A percentile compares a stretch with the other conserved stretches of the same genome.
phyloP scores from a whole-genome alignment of 2,888 invertebrate genomes.

The Asteroscopus sphinx region DNA sequence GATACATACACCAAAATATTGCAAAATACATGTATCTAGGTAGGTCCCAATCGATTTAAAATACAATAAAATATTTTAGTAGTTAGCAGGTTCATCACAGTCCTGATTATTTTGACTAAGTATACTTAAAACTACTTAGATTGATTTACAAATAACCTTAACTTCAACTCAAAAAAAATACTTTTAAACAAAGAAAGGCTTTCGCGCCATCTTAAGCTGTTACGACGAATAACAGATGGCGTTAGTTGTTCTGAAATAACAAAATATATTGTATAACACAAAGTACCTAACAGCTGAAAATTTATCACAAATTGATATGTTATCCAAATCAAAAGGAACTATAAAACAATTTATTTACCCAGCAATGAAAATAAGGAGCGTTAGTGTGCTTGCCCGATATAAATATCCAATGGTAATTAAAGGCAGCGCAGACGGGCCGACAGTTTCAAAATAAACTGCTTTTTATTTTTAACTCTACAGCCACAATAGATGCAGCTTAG shows the following conservation, averaged over 20 bases:
- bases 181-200: constrained; percentile 3
- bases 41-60: too few relatives aligned
- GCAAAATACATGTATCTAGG: too few relatives aligned
- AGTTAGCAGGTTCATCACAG: too few relatives aligned
- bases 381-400: constrained; percentile 67
- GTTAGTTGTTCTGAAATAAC: constrained; percentile 15
- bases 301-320: constrained; percentile 58
- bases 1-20: too few relatives aligned
- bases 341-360: constrained; percentile 72
- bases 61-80: too few relatives aligned
- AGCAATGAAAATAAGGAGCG: constrained; percentile 69
- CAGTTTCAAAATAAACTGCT: constrained; percentile 73
- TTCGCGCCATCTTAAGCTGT: not conserved
- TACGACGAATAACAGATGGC: constrained; percentile 39
- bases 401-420: constrained; percentile 75
- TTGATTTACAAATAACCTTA: not conserved
- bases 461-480: constrained; percentile 71
- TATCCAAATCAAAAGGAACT: constrained; percentile 57
- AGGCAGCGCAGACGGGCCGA: constrained; percentile 72
- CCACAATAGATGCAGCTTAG: constrained; percentile 70
- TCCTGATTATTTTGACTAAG: too few relatives aligned
- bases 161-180: not conserved
- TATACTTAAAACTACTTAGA: too few relatives aligned
- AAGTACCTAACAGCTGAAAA: constrained; percentile 47
- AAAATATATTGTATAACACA: constrained; percentile 24